Percentiles rank a stretch among this genome's conserved stretches.
Evolutionary conservation across 92 coral and sea anemone species (phyloP).

Genomic region (Zoanthus solanderi): DNA sequence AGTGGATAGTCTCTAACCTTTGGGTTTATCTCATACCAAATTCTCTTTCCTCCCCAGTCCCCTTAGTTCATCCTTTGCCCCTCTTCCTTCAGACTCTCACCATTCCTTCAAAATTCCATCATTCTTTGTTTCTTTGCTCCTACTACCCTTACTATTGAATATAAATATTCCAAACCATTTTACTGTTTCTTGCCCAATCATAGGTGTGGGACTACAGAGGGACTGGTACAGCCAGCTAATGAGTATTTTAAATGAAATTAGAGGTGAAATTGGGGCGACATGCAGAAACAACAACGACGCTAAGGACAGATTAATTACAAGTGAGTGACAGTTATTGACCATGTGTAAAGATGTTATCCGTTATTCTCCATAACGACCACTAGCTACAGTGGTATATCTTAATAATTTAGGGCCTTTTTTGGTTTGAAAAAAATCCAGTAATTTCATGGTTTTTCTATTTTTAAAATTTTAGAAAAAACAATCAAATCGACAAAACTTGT

Average conservation of each 20-base stretch:
- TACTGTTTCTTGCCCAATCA: background rate
- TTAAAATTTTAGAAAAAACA: too few species aligned
- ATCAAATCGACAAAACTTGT: too few species aligned
- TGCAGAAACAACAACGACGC: conserved; percentile 81
- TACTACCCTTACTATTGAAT: background rate
- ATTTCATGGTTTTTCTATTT: too few species aligned
- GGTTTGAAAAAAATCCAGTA: background rate
- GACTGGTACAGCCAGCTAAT: conserved; percentile 73
- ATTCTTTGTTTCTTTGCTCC: too few species aligned
- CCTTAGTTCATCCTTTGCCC: too few species aligned
- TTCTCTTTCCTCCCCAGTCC: too few species aligned
- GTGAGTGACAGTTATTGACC: conserved; percentile 56
- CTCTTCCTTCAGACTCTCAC: too few species aligned
- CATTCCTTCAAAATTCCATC: too few species aligned
- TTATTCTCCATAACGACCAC: background rate
- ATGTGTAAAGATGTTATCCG: background rate
- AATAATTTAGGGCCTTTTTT: background rate
- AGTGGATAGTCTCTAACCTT: too few species aligned
- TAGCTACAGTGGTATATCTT: background rate
- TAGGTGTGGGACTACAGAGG: conserved; percentile 66
- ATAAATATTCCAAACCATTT: background rate
- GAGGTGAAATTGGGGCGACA: conserved; percentile 85
- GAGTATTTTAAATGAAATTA: conserved; percentile 80
- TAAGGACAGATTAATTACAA: conserved; percentile 81
- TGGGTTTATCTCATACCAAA: too few species aligned